Evolutionary conservation across 2,797 vertebrate species (phyloP).

Genomic region (Psittacula echo): DNA sequence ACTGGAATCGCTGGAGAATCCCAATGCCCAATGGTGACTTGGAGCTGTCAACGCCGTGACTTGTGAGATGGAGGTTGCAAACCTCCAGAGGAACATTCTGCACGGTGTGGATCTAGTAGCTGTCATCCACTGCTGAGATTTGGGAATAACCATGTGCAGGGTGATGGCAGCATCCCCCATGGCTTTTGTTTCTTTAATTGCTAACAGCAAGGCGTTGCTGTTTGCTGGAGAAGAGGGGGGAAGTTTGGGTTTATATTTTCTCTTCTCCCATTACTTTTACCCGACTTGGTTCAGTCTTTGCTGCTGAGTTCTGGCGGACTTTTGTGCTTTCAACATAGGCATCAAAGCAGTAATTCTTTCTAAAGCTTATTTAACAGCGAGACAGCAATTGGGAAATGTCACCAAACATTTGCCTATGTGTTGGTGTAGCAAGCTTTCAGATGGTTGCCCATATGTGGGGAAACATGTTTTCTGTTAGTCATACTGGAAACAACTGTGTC

Average conservation of each 20-base stretch:
- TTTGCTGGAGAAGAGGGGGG: background rate
- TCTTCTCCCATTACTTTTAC: background rate
- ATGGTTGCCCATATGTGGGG: slow-evolving; percentile 11
- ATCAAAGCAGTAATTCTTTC: background rate
- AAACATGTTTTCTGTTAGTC: slow-evolving; percentile 15
- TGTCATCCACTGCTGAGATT: background rate
- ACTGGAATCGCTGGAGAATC: background rate
- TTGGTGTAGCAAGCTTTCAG: slow-evolving; percentile 33
- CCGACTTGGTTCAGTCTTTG: background rate
- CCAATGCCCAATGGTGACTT: background rate
- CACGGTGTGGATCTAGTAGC: slow-evolving; percentile 10
- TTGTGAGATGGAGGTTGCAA: background rate
- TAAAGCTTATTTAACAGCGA: background rate
- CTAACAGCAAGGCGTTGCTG: background rate
- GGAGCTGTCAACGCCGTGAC: background rate
- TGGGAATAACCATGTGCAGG: slow-evolving; percentile 23
- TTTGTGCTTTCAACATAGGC: background rate
- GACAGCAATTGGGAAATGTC: background rate
- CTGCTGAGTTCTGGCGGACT: background rate
- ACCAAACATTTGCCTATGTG: slow-evolving; percentile 5
- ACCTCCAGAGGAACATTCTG: background rate
- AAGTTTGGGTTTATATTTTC: background rate
- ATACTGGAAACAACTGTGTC: background rate
- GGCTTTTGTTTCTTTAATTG: slow-evolving; percentile 41
- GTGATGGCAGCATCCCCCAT: background rate